Conservation (phyloP, 1,140 invertebrate genomes). For the Macrostomum lignano region DNA sequence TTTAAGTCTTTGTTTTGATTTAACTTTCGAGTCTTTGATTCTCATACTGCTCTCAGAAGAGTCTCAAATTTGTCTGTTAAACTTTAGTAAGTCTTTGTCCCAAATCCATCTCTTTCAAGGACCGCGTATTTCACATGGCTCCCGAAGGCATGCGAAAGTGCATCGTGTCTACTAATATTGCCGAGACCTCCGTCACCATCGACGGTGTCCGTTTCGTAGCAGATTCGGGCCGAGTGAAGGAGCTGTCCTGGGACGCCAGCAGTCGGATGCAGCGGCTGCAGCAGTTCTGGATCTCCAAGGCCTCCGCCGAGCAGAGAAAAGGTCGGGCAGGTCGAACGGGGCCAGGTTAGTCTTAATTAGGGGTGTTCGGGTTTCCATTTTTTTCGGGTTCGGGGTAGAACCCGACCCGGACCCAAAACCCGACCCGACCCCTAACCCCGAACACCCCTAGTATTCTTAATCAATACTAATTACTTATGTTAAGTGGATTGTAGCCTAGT, state of each 20-base stretch:
- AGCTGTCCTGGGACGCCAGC: conserved; percentile 68
- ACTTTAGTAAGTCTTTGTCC: not conserved
- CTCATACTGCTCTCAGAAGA: not conserved
- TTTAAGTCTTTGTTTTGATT: too few relatives aligned
- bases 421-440: too few relatives aligned
- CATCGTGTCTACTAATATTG: conserved; percentile 92
- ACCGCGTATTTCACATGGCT: conserved; percentile 69
- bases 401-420: too few relatives aligned
- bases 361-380: too few relatives aligned
- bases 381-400: too few relatives aligned
- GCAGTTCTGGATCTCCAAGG: conserved; percentile 84
- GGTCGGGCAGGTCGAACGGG: conserved; percentile 45
- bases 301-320: conserved; percentile 80
- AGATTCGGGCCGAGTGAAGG: conserved; percentile 60
- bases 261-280: conserved; percentile 56
- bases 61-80: not conserved
- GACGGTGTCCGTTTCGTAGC: conserved; percentile 89
- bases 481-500: too few relatives aligned
- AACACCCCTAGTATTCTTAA: too few relatives aligned
- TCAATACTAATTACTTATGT: too few relatives aligned
- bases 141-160: conserved; percentile 82
- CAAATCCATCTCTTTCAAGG: conserved; percentile 52
- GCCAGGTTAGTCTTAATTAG: not conserved
- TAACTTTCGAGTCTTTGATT: conserved; percentile 3
- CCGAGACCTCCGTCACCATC: conserved; percentile 91